A percentile compares a stretch with the other conserved stretches of the same genome.
These are phyloP conservation scores for Channa argus DNA, from an alignment of 2,113 vertebrate genomes.

Conservation along the genomic window DNA sequence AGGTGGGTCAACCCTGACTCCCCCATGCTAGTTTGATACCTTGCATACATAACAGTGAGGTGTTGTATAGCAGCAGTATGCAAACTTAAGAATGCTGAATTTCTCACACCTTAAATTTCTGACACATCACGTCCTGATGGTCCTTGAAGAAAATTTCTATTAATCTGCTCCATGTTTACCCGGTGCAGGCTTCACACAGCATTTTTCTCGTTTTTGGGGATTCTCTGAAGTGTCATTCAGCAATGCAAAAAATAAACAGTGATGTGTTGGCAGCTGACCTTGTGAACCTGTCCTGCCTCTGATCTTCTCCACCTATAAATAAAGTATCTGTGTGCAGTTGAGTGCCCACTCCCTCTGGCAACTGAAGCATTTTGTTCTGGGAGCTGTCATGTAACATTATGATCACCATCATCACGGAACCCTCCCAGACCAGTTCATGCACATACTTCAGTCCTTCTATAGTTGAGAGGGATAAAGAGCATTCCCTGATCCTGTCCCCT, in stretches of 20 bases:
- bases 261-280: slow-evolving; percentile 50
- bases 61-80: too few species aligned
- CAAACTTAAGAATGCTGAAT: too few species aligned
- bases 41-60: too few species aligned
- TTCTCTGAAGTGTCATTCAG: slow-evolving; percentile 40
- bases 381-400: slow-evolving; percentile 60
- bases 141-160: slow-evolving; percentile 2
- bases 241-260: slow-evolving; percentile 30
- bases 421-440: slow-evolving; percentile 38
- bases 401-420: slow-evolving; percentile 51
- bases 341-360: slow-evolving; percentile 44
- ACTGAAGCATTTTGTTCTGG: slow-evolving; percentile 60
- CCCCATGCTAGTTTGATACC: too few species aligned
- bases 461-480: too few species aligned
- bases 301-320: slow-evolving; percentile 67
- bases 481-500: too few species aligned
- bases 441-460: background rate
- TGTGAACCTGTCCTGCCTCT: slow-evolving; percentile 39
- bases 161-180: slow-evolving; percentile 1
- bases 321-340: slow-evolving; percentile 55
- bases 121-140: background rate
- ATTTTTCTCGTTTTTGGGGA: slow-evolving; percentile 24
- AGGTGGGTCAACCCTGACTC: too few species aligned
- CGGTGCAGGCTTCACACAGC: slow-evolving; percentile 1
- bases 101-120: background rate